These are phyloP conservation scores for Fringilla coelebs DNA, from an alignment of 2,797 vertebrate species.

Conservation along the genomic window DNA sequence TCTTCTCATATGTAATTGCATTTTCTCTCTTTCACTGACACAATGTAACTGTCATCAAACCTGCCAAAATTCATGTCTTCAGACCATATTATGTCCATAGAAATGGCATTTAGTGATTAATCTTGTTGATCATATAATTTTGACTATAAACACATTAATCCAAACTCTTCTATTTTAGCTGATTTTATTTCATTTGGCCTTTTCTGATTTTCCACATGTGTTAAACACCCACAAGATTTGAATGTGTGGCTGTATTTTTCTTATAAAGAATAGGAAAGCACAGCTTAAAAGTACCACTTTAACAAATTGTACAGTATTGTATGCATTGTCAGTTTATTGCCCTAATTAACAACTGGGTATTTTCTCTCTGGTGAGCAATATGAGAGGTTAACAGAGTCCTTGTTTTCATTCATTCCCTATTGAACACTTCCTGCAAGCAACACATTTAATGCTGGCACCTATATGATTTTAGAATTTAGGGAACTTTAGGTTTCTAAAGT, in stretches of 20 bases:
- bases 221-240: neutral
- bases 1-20: neutral
- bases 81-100: slow-evolving; percentile 12
- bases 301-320: neutral
- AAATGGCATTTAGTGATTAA: slow-evolving; percentile 34
- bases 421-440: neutral
- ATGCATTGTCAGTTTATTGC: neutral
- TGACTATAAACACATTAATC: neutral
- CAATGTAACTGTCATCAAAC: neutral
- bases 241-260: neutral
- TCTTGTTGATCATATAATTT: neutral
- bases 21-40: neutral
- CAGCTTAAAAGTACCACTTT: neutral
- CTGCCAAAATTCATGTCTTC: slow-evolving; percentile 25
- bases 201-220: neutral
- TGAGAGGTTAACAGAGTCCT: neutral
- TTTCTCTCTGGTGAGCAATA: neutral
- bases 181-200: neutral
- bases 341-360: neutral
- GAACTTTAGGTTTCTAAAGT: no score
- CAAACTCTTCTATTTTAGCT: neutral
- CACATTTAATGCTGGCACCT: neutral
- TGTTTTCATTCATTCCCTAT: neutral
- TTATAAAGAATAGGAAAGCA: neutral
- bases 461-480: neutral